A percentile compares a stretch with the other conserved stretches of the same genome.
Conservation (phyloP, 2,113 vertebrate genomes). For the Sphaerodactylus townsendi region DNA sequence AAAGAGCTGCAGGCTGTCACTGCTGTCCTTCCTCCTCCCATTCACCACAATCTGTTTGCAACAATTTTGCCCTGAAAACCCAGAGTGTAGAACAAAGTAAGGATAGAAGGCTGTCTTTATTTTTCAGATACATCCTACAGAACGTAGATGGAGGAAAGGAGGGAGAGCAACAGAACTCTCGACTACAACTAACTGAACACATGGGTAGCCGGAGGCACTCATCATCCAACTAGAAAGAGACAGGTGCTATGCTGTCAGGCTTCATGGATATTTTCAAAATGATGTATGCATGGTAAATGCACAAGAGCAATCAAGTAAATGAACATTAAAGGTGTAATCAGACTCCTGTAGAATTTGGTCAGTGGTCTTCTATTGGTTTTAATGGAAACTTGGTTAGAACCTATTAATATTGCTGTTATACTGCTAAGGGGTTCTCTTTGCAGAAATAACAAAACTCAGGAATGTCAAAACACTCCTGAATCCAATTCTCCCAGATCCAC, state of each 20-base stretch:
- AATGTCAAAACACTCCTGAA: background rate
- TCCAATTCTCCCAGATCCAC: background rate
- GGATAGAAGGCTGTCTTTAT: background rate
- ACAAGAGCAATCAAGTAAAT: background rate
- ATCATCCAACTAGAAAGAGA: background rate
- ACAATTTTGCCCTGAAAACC: background rate
- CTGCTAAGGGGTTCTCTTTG: background rate
- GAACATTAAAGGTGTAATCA: background rate
- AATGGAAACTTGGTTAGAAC: background rate
- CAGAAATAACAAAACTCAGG: background rate
- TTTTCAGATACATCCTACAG: accelerated
- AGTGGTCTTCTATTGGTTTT: background rate
- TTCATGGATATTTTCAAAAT: background rate
- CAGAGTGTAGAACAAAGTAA: background rate
- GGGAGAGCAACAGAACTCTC: background rate
- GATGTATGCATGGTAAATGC: constrained; percentile 4
- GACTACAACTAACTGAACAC: constrained; percentile 6
- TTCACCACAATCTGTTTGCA: background rate
- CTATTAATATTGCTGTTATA: background rate
- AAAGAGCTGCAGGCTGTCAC: background rate
- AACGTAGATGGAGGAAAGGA: background rate
- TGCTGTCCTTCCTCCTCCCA: too few species aligned
- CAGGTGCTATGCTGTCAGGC: constrained; percentile 7
- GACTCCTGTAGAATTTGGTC: background rate
- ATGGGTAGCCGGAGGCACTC: background rate